Percentiles rank a stretch among this genome's conserved stretches.
Evolutionary conservation across 1,140 invertebrate genomes (phyloP).

Genomic region (Akabosia matsudoensis): DNA sequence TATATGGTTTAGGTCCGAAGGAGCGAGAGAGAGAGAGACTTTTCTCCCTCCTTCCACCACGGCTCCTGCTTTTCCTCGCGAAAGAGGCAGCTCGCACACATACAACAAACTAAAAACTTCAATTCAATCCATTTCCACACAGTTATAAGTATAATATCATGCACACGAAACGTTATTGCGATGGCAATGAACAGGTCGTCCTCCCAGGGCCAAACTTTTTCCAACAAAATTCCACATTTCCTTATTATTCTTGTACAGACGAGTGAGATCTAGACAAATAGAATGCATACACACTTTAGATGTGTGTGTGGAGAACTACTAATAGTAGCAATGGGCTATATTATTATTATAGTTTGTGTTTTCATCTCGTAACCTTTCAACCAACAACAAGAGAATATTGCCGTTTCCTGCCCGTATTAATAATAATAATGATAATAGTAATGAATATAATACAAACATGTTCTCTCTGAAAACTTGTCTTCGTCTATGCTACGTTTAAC

Average conservation of each 20-base stretch:
- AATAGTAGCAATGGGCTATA: not conserved
- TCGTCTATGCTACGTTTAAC: not conserved
- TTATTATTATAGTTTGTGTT: not conserved
- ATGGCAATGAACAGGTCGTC: constrained; percentile 24
- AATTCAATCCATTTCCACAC: constrained; percentile 18
- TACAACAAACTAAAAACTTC: constrained; percentile 15
- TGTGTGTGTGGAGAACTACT: not conserved
- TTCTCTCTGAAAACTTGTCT: not conserved
- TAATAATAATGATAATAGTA: constrained; percentile 24
- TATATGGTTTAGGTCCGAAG: constrained; percentile 20
- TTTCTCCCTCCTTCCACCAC: not conserved
- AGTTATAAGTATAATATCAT: constrained; percentile 14
- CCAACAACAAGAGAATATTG: constrained; percentile 1
- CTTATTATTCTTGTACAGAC: not conserved
- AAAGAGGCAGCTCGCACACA: not conserved
- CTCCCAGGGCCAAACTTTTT: constrained; percentile 17
- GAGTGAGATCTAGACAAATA: not conserved
- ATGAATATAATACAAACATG: constrained; percentile 20
- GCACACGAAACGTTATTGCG: not conserved
- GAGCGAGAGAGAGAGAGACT: not conserved
- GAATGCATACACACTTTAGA: not conserved
- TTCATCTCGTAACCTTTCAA: constrained; percentile 20
- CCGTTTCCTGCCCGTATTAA: constrained; percentile 21
- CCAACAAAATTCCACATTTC: constrained; percentile 11
- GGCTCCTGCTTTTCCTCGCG: not conserved